Base-by-base conservation (phyloP, 1,140 invertebrate genomes). In the Meteorus sp. region DNA sequence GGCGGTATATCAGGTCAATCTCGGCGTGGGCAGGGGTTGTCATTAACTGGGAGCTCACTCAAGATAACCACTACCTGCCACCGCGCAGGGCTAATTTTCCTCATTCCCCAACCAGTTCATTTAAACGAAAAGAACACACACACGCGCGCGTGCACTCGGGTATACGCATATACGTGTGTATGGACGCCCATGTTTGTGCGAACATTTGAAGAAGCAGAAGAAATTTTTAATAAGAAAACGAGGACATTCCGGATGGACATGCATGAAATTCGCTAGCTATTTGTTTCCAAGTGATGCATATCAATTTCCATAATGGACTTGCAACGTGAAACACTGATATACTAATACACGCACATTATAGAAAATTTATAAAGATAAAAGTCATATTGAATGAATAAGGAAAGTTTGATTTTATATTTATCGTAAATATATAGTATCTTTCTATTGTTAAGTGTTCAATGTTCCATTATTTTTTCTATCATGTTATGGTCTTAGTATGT, bases 1-100 rank as follows among this genome's bases (percentile, higher is more conserved):
- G 67, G 33, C 31, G 19, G 11, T 39, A 48, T 43, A 35, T 22
- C 25, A 51, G 53, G 53, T 56, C 29, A 37, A n/a, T 20, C 22
- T 20, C 60, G 48, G 41, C 44, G 55, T 59, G 65, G 62, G 60
- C 70, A 71, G 75, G 76, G 75, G 72, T 78, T 77, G 76, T 76
- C 76, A 79, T 78, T 79, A 79, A 78, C 72, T 79, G 76, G 76
- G 71, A 79, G 77, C 77, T 75, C 73, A 65, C 65, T 70, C 66
- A 70, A 66, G 72, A 73, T 78, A 79, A 79, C 75, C 68, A 79
- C 77, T 78, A 78, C 76, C 77, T 79, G 76, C 75, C 77, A 79
- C 73, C 65, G 74, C 65, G 65, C 65, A 67, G 27, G 45, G 67
- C 74, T 77, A 74, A 79, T 78, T 79, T 76, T 74, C 71, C 71